Conservation (phyloP, 2,888 invertebrate genomes). For the Hymenopus coronatus region DNA sequence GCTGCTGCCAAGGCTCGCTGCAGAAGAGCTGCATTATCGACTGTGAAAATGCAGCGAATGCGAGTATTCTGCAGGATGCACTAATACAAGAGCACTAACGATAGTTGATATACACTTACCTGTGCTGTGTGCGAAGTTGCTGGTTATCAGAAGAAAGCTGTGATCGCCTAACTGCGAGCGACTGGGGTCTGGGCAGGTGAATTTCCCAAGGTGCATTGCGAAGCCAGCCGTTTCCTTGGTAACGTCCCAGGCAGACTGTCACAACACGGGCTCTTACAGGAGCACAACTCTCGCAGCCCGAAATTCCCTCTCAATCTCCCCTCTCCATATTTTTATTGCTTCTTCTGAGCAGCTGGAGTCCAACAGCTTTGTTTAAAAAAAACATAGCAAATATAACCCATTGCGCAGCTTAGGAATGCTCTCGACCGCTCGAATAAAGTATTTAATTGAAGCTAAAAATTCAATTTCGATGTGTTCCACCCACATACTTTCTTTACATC, state of each 20-base stretch:
- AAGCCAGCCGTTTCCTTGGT: slow-evolving; percentile 8
- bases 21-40: neutral
- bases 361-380: too few species aligned
- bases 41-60: neutral
- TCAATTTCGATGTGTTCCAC: too few species aligned
- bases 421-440: too few species aligned
- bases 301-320: too few species aligned
- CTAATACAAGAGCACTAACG: neutral
- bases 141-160: neutral
- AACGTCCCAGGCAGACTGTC: neutral
- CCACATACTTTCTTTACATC: too few species aligned
- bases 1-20: neutral
- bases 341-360: too few species aligned
- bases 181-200: neutral
- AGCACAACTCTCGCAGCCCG: too few species aligned
- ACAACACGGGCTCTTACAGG: neutral
- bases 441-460: too few species aligned
- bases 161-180: neutral
- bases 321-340: too few species aligned
- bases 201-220: slow-evolving; percentile 20
- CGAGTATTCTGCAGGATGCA: neutral
- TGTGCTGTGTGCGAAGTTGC: neutral
- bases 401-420: too few species aligned
- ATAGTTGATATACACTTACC: neutral
- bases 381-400: too few species aligned